Conservation (phyloP, 2,797 vertebrate genomes). For the Sarcophilus harrisii region DNA sequence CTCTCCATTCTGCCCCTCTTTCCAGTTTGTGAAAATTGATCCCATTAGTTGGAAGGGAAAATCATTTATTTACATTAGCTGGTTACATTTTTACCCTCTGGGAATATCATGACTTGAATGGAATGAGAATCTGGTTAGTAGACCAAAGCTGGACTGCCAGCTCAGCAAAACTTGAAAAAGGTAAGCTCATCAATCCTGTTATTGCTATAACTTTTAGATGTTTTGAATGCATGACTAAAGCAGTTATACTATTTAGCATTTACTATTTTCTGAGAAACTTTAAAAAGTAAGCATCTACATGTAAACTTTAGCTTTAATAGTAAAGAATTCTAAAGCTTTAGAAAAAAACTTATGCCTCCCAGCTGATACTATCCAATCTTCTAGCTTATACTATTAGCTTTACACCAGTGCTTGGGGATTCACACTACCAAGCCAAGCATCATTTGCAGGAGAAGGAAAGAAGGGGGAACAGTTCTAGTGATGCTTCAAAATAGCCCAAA, state of each 20-base stretch:
- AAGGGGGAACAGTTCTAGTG: conserved; percentile 22
- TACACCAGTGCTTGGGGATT: conserved; percentile 70
- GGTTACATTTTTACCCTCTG: background rate
- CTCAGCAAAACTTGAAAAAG: conserved; percentile 18
- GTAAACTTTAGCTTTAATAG: conserved; percentile 46
- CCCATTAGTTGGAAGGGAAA: conserved; percentile 15
- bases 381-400: conserved; percentile 69
- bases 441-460: conserved; percentile 23
- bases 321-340: conserved; percentile 60
- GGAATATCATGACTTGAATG: background rate
- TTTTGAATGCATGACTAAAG: background rate
- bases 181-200: background rate
- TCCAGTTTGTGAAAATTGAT: background rate
- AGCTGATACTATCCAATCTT: conserved; percentile 50
- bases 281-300: conserved; percentile 57
- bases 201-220: conserved; percentile 35
- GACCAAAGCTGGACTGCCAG: conserved; percentile 17
- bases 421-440: conserved; percentile 56
- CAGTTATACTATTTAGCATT: background rate
- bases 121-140: background rate
- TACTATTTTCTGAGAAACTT: conserved; percentile 40
- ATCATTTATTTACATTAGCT: conserved; percentile 35
- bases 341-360: conserved; percentile 48
- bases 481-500: conserved; percentile 57
- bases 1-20: background rate